Conservation (phyloP, 2,113 vertebrate genomes). For the Trachemys scripta region DNA sequence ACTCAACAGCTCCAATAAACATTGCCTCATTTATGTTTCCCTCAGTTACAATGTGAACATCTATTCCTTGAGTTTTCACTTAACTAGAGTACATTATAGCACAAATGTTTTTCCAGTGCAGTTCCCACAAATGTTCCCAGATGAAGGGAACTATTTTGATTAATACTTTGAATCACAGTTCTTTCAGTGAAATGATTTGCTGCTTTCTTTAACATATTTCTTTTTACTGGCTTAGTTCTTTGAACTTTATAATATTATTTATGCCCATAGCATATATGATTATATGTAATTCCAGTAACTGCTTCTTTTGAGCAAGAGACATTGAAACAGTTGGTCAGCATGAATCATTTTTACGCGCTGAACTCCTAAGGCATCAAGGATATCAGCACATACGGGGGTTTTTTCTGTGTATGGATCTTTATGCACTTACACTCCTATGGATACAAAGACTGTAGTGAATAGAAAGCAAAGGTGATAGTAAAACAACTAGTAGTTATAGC, state of each 20-base stretch:
- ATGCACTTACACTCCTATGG: neutral
- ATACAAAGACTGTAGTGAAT: neutral
- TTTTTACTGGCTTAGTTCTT: conserved; percentile 45
- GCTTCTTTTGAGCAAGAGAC: conserved; percentile 29
- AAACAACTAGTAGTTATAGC: neutral
- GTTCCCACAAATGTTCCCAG: conserved; percentile 62
- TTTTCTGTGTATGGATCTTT: conserved; percentile 24
- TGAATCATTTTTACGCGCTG: conserved; percentile 32
- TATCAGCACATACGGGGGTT: neutral
- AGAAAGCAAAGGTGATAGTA: neutral
- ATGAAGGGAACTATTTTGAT: conserved; percentile 63
- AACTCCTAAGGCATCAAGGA: conserved; percentile 13
- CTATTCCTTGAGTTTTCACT: conserved; percentile 69
- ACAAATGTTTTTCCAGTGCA: conserved; percentile 70
- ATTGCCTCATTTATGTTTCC: conserved; percentile 66
- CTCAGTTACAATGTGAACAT: conserved; percentile 56
- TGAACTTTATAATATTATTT: conserved; percentile 19
- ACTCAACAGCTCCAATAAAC: conserved; percentile 65
- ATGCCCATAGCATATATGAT: too few relatives aligned
- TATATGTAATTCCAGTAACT: neutral
- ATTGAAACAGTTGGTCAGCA: conserved; percentile 17
- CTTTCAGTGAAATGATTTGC: conserved; percentile 45
- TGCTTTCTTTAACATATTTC: conserved; percentile 37
- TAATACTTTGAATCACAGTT: conserved; percentile 59
- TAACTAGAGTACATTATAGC: conserved; percentile 62